Conservation (phyloP, 2,113 vertebrate species). For the Petromus typicus region DNA sequence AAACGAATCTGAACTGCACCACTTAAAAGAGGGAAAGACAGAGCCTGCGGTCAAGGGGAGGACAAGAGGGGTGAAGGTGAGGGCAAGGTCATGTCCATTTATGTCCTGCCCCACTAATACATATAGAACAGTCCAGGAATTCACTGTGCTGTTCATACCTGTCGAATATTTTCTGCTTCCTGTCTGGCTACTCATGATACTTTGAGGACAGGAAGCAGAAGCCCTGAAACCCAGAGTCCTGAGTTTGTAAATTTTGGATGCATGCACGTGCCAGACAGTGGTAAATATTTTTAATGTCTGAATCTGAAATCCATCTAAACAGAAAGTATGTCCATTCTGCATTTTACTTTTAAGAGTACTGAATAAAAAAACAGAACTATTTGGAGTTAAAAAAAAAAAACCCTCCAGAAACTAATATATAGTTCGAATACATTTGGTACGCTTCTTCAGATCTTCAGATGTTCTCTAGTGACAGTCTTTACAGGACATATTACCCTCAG, state of each 20-base stretch:
- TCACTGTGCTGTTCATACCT: background rate
- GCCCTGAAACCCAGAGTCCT: background rate
- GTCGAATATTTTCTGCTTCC: background rate
- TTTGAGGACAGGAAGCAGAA: background rate
- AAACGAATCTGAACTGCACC: background rate
- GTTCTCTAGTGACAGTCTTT: background rate
- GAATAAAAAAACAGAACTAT: too few relatives aligned
- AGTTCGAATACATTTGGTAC: background rate
- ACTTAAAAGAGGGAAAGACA: background rate
- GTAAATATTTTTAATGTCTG: background rate
- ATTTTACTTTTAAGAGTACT: conserved; percentile 41
- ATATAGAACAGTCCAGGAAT: background rate
- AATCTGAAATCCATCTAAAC: background rate
- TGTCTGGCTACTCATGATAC: background rate
- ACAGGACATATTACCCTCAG: background rate
- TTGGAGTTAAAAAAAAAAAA: background rate
- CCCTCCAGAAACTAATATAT: background rate
- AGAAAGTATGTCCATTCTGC: background rate
- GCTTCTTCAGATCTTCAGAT: background rate
- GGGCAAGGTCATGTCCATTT: background rate
- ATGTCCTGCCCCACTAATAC: background rate
- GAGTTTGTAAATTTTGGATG: background rate
- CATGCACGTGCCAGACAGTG: background rate
- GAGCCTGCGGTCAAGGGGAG: background rate
- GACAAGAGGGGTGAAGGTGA: background rate